Conservation (phyloP, 2,888 invertebrate genomes). For the Mamestra brassicae region DNA sequence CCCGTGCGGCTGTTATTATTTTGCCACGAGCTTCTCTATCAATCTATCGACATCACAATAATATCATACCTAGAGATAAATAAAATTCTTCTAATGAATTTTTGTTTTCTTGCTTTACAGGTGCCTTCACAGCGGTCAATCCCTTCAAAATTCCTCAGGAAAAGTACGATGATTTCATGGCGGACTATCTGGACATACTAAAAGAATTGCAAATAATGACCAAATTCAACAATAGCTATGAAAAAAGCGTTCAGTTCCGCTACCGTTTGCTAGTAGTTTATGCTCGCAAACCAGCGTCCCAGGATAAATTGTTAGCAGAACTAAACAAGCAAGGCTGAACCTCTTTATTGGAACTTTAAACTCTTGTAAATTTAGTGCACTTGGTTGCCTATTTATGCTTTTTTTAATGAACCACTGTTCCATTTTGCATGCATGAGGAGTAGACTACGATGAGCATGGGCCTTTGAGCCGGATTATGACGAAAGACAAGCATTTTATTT, state of each 20-base stretch:
- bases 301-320: conserved; percentile 36
- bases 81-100: too few species aligned
- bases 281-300: conserved; percentile 52
- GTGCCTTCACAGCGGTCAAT: conserved; percentile 91
- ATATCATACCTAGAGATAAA: too few species aligned
- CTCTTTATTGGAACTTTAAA: neutral
- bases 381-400: neutral
- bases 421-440: neutral
- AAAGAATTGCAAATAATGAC: conserved; percentile 80
- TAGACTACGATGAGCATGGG: neutral
- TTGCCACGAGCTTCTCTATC: too few species aligned
- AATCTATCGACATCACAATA: too few species aligned
- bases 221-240: conserved; percentile 46
- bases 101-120: conserved; percentile 78
- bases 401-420: neutral
- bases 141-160: conserved; percentile 75
- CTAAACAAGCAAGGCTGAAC: conserved; percentile 24
- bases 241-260: conserved; percentile 28
- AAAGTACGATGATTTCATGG: conserved; percentile 71
- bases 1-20: too few species aligned
- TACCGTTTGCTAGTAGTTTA: conserved; percentile 49
- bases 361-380: neutral
- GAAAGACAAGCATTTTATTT: neutral
- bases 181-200: conserved; percentile 89
- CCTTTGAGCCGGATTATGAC: neutral